Conservation (phyloP, 2,797 vertebrate species). For the Acropternis orthonyx region DNA sequence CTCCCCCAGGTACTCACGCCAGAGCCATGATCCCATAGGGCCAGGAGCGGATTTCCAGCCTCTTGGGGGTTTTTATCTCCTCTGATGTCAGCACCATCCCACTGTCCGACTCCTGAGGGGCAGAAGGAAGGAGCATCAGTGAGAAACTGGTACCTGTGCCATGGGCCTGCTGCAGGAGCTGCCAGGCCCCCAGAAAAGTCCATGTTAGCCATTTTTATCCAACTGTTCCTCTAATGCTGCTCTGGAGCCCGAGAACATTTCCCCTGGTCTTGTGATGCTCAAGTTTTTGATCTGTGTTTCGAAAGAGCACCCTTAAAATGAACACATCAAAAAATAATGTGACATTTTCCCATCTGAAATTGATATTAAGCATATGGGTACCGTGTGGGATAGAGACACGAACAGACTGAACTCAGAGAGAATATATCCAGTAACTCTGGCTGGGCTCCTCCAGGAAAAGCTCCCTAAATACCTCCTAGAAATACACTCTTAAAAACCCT, state of each 20-base stretch:
- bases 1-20: conserved; percentile 81
- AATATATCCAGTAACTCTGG: background rate
- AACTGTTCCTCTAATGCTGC: background rate
- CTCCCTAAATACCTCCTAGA: background rate
- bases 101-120: conserved; percentile 85
- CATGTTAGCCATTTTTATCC: background rate
- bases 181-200: background rate
- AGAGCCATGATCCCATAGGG: conserved; percentile 90
- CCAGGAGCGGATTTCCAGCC: conserved; percentile 83
- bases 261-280: background rate
- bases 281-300: background rate
- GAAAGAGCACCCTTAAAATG: background rate
- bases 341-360: background rate
- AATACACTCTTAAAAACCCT: background rate
- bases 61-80: conserved; percentile 86
- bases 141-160: background rate
- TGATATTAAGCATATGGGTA: background rate
- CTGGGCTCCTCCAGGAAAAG: background rate
- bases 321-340: background rate
- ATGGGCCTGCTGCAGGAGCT: background rate
- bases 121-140: background rate
- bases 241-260: background rate
- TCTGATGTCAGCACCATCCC: conserved; percentile 89
- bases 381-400: background rate
- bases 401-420: background rate